A percentile compares a stretch with the other conserved stretches of the same genome.
These are phyloP conservation scores for Galbula dea DNA, from an alignment of 2,113 vertebrate species.

Conservation along the genomic window DNA sequence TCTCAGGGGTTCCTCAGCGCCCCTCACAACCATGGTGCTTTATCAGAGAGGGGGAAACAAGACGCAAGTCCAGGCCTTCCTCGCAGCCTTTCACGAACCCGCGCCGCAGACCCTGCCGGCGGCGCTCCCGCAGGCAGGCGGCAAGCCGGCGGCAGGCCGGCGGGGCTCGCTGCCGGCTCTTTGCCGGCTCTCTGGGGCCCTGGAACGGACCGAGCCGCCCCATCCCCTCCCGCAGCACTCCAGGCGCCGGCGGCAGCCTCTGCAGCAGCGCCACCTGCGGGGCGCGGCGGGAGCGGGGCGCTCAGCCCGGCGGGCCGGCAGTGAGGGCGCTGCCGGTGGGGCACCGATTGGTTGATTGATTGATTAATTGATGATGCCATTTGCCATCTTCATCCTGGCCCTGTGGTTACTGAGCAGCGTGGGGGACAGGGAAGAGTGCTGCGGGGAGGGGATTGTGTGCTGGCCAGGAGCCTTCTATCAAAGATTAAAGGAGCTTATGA, in stretches of 20 bases:
- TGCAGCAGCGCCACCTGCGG: conserved; percentile 38
- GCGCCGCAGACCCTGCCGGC: background rate
- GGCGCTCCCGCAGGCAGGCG: background rate
- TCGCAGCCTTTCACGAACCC: background rate
- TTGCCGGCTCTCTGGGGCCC: background rate
- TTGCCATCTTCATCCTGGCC: background rate
- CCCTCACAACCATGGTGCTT: background rate
- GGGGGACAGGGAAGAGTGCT: too few species aligned
- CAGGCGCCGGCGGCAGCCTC: background rate
- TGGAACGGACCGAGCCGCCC: too few species aligned
- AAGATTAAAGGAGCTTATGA: background rate
- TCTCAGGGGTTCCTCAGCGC: fast-evolving
- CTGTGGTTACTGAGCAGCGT: background rate
- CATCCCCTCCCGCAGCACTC: background rate
- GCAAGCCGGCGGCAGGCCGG: background rate
- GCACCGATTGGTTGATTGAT: too few species aligned
- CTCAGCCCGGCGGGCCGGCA: background rate
- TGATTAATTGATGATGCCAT: too few species aligned
- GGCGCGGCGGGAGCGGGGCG: background rate
- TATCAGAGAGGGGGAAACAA: too few species aligned
- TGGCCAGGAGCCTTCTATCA: background rate
- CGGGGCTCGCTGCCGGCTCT: fast-evolving
- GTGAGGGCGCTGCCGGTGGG: too few species aligned
- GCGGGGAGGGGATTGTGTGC: fast-evolving
- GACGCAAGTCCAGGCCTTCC: background rate